phyloP scores from a whole-genome alignment of 2,888 invertebrate genomes.

The Idaea aversata region DNA sequence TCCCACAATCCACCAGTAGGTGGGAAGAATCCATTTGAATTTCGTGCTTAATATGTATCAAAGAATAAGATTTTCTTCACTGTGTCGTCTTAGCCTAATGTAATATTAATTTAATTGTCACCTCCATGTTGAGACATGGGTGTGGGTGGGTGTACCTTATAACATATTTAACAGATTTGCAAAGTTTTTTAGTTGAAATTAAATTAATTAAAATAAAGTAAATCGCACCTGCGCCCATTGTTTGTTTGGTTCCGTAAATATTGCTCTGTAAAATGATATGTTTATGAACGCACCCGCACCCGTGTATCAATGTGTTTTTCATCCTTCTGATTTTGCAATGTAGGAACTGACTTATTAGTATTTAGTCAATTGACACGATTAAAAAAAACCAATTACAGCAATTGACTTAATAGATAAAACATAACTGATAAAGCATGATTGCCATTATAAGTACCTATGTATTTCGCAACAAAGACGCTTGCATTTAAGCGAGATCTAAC shows the following conservation, averaged over 20 bases:
- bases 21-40: too few relatives aligned
- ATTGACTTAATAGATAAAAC: too few relatives aligned
- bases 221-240: slow-evolving; percentile 55
- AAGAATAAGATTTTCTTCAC: too few relatives aligned
- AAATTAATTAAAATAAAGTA: slow-evolving; percentile 2
- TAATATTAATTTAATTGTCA: slow-evolving; percentile 9
- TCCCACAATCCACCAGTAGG: too few relatives aligned
- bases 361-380: too few relatives aligned
- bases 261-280: slow-evolving; percentile 24
- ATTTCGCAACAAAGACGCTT: too few relatives aligned
- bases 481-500: too few relatives aligned
- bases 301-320: slow-evolving; percentile 24
- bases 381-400: too few relatives aligned
- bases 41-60: too few relatives aligned
- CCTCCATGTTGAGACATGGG: slow-evolving; percentile 43
- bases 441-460: too few relatives aligned
- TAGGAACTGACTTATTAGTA: background rate
- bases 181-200: slow-evolving; percentile 2
- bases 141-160: slow-evolving; percentile 44
- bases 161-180: slow-evolving; percentile 9
- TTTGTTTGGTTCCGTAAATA: slow-evolving; percentile 39
- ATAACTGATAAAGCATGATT: too few relatives aligned
- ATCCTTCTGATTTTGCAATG: background rate
- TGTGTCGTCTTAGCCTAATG: background rate
- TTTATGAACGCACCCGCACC: slow-evolving; percentile 54